Evolutionary conservation across 2,797 vertebrate genomes (phyloP).

Genomic region (Columba guinea): DNA sequence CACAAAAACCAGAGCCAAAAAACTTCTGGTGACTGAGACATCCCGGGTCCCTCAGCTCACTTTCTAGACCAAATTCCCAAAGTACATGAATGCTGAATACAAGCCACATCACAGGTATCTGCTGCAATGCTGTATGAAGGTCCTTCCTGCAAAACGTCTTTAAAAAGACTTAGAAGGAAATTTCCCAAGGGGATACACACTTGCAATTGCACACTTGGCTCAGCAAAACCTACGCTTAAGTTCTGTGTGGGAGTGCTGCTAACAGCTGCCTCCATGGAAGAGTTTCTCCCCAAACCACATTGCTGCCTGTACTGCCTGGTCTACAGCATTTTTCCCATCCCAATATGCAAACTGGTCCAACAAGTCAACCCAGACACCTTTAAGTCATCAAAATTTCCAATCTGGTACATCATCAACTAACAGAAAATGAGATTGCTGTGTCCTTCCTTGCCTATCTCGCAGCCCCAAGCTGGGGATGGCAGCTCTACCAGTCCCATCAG

Average conservation of each 20-base stretch:
- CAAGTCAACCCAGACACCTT: not conserved
- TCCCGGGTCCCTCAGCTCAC: not conserved
- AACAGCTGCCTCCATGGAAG: not conserved
- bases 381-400: accelerated
- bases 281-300: not conserved
- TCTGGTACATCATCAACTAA: not conserved
- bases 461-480: not conserved
- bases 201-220: not conserved
- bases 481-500: not conserved
- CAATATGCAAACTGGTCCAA: not conserved
- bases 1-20: not conserved
- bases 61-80: not conserved
- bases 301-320: not conserved
- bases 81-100: not conserved
- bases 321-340: not conserved
- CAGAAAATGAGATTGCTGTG: no score
- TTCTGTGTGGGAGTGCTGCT: not conserved
- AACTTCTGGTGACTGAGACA: accelerated
- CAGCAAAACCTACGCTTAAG: not conserved
- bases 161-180: not conserved
- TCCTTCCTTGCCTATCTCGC: no score
- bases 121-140: not conserved
- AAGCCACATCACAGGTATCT: not conserved
- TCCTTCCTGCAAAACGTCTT: not conserved
- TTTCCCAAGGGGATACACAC: not conserved